Evolutionary conservation across 30 jellyfish, hydroid and myxozoan genomes (phyloP).

Genomic region (Catostylus mosaicus): DNA sequence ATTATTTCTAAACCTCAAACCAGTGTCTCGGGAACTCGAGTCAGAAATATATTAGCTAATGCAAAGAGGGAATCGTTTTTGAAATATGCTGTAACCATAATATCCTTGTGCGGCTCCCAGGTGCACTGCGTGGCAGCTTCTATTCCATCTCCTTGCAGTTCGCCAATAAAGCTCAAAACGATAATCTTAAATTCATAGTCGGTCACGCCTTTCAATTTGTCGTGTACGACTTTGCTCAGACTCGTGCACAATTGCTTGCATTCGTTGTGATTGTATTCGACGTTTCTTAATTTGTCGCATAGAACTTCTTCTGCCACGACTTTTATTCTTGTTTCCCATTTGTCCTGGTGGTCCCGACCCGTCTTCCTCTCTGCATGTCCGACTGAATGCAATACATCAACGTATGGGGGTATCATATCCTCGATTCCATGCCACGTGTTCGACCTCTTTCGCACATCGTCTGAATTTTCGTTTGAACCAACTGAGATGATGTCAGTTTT

Average conservation of each 20-base stretch:
- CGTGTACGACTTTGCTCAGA: slow-evolving; percentile 69
- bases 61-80: slow-evolving; percentile 84
- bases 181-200: slow-evolving; percentile 43
- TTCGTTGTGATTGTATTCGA: slow-evolving; percentile 57
- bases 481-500: slow-evolving; percentile 51
- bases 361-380: not conserved
- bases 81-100: slow-evolving; percentile 71
- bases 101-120: slow-evolving; percentile 81
- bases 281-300: slow-evolving; percentile 25
- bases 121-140: slow-evolving; percentile 88
- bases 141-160: slow-evolving; percentile 76
- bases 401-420: not conserved
- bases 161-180: slow-evolving; percentile 78
- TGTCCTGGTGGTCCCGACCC: slow-evolving; percentile 39
- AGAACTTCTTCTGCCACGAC: slow-evolving; percentile 38
- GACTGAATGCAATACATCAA: not conserved
- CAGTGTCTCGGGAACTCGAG: slow-evolving; percentile 49
- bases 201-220: slow-evolving; percentile 51
- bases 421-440: slow-evolving; percentile 61
- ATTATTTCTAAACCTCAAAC: not conserved
- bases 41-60: slow-evolving; percentile 53
- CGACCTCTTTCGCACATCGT: slow-evolving; percentile 31
- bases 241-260: slow-evolving; percentile 60
- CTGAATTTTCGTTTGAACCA: slow-evolving; percentile 23
- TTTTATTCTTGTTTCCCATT: slow-evolving; percentile 44